Percentiles rank a stretch among this genome's conserved stretches.
Conservation (phyloP, 2,797 vertebrate genomes). For the Fratercula arctica region DNA sequence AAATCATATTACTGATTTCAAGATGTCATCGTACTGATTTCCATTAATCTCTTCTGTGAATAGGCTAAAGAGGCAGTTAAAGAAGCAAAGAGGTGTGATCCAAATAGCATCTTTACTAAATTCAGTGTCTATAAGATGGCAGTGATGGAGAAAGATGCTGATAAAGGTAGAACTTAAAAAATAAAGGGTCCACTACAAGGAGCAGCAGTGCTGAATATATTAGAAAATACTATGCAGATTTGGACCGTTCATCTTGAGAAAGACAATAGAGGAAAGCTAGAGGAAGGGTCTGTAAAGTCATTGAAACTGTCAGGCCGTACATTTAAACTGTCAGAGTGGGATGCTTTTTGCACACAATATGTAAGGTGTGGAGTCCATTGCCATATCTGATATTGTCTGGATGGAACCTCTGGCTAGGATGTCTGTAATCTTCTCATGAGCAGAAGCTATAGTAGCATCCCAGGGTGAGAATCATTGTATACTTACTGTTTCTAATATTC, state of each 20-base stretch:
- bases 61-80: slow-evolving; percentile 89
- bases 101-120: slow-evolving; percentile 88
- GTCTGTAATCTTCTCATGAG: neutral
- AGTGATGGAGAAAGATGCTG: slow-evolving; percentile 79
- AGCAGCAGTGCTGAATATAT: neutral
- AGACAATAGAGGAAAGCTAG: neutral
- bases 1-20: neutral
- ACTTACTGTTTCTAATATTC: neutral
- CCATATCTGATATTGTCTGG: neutral
- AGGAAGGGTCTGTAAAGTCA: neutral
- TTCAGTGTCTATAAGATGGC: slow-evolving; percentile 90
- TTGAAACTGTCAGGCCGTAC: neutral
- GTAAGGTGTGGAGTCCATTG: neutral
- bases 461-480: neutral
- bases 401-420: neutral
- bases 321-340: neutral
- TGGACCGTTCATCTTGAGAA: neutral
- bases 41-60: slow-evolving; percentile 21
- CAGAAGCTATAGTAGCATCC: neutral
- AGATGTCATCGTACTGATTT: neutral
- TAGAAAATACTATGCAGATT: neutral
- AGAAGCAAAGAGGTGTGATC: slow-evolving; percentile 85
- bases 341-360: neutral
- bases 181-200: neutral
- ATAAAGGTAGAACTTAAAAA: slow-evolving; percentile 80